Base-by-base conservation (phyloP, 2,888 invertebrate genomes). In the Lepidocyrtoides sp. region DNA sequence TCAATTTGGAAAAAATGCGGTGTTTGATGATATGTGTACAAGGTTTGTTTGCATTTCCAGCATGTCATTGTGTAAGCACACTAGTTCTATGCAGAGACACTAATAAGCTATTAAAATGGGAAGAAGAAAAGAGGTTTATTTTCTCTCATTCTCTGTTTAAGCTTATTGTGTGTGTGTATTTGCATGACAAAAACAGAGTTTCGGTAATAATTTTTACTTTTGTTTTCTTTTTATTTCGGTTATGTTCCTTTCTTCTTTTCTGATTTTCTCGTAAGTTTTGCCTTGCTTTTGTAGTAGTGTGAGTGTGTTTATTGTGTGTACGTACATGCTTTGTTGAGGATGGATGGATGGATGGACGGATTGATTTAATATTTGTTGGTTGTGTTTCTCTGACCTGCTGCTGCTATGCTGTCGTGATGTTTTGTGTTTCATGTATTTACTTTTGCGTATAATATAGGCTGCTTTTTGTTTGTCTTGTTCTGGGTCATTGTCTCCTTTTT, bases 401-500 rank as follows among this genome's bases (percentile, higher is more conserved):
- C 54, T 17, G 51, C 26, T 77, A 32, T 69, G 14, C 48, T 36
- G 75, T 20, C 44, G 79, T 32, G 29, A 17, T 29, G n/a, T 29
- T 82, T 20, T 57, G 5, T 32, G 10, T 72, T 17, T 17, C 36
- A 36, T 36, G 36, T 36, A 36, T 36, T 7, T 36, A 36, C 36
- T 36, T 2, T 36, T 36, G 36, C 36, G 2, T 36, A n/a, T n/a
- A n/a, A n/a, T n/a, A n/a, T n/a, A n/a, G n/a, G 36, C 36, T 36
- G 36, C 36, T 57, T 23, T 57, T 57, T 57, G 57, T 57, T 57
- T 57, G 20, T 23, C 26, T 51, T 83, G 84, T 72, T 69, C 72
- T 85, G 69, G 84, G 84, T 85, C 84, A 85, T 85, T 85, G 84
- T 85, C 84, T 83, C 82, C 17, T 54, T 17, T 14, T 63, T 69